Base-by-base conservation (phyloP, 2,113 vertebrate species). In the Sula dactylatra region DNA sequence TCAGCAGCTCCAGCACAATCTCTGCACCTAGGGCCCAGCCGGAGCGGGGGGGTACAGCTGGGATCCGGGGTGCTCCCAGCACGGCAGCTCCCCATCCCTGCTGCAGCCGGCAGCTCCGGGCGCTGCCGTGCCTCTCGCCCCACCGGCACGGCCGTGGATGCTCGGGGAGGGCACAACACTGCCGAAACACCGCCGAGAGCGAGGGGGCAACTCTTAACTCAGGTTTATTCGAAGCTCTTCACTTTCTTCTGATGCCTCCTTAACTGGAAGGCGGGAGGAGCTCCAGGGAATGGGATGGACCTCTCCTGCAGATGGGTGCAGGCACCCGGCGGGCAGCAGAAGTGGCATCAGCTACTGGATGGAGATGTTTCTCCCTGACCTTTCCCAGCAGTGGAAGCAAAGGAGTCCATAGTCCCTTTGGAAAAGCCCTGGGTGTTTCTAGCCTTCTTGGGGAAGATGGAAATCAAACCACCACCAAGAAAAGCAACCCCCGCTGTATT, bases 141-240 rank as follows among this genome's bases (percentile, higher is more conserved):
- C 14, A 0, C 55, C 7, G 3, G 64, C 65, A 16, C 0, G 14
- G 34, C 52, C 59, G 2, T 0, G 27, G 69, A 6, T 16, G 24
- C 55, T 44, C 1, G 4, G 47, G 40, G 55, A 76, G 64, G 62
- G 22, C 86, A 40, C 3, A 1, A 24, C 38, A 13, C 49, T 13
- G 11, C 40, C 12, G 1, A 26, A 58, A 31, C 22, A 21, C 15
- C 25, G 9, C 0, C 1, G 0, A 26, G 50, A 47, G 40, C 0
- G 0, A 58, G 5, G 45, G 10, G n/a, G 4, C 3, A 26, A 12
- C 67, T 16, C 56, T 10, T 19, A 29, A 11, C 13, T 38, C 5
- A 0, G 10, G n/a, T 7, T 81, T 21, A 0, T 16, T 11, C 2
- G 2, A 59, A 76, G 62, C 24, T n/a, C 27, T 81, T 29, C 38